Evolutionary conservation across 2,888 invertebrate genomes (phyloP), one percentile per base, ranked within the genome.

Genomic region (Dryobota labecula): DNA sequence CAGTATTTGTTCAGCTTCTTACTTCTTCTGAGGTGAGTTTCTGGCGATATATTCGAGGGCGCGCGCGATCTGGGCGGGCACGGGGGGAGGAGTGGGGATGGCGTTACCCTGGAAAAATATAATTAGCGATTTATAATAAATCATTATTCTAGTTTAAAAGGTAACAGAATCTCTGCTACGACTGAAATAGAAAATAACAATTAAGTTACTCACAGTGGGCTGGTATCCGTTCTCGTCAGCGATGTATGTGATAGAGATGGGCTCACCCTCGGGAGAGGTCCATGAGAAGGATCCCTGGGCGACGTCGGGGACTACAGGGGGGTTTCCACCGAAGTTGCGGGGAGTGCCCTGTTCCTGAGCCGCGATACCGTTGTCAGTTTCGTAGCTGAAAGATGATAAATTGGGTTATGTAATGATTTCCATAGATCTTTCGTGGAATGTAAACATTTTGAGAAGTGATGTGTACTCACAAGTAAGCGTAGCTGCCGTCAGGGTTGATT

Each of bases 161-260:
- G 15, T 30, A 36, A 70, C 5, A 30, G 1, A 43, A 20, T 38
- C 9, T 0, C 27, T 6, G 38, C 33, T 13, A n/a, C 2, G 3
- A 41, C 33, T 54, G 2, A 47, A 62, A 38, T 45, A 18, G 15
- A 38, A 7, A 36, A 62, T 38, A 24, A 20, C 6, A 47, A 24
- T 13, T 49, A 66, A 24, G 3, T 57, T 43, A 87, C 89, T 88
- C 81, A 94, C 97, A 87, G 95, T 92, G 30, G 97, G 97, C 82
- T 97, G 97, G 96, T 97, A 97, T 73, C 97, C 97, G 78, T 97
- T 96, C 90, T 97, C 97, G 85, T 97, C 97, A 80, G 97, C 97
- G 73, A 96, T 88, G 91, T 97, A 97, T 56, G 93, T 90, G 75
- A 97, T 87, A 33, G 91, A 89, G 84, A 97, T 94, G 20, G 94